phyloP scores from a whole-genome alignment of 2,797 vertebrate genomes.

The Anguilla marmorata region DNA sequence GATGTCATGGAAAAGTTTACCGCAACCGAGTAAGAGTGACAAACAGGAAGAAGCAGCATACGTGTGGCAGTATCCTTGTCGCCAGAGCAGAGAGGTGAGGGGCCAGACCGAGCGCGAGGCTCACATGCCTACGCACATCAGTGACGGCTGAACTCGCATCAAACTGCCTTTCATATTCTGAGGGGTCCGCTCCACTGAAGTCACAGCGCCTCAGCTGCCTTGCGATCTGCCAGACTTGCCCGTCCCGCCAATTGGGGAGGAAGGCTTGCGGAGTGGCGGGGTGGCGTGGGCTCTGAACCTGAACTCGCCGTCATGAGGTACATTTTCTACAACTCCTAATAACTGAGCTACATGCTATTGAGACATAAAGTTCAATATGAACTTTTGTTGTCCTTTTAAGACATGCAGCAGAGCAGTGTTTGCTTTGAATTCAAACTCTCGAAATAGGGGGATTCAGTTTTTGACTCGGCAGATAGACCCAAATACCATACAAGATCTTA shows the following conservation, averaged over 20 bases:
- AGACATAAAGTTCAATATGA: neutral
- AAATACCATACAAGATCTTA: constrained; percentile 50
- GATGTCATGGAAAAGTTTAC: constrained; percentile 87
- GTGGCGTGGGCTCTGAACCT: neutral
- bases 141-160: neutral
- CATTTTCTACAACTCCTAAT: neutral
- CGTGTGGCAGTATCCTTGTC: constrained; percentile 47
- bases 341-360: neutral
- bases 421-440: constrained; percentile 36
- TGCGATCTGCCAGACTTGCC: neutral
- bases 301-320: neutral
- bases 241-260: constrained; percentile 39
- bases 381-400: neutral
- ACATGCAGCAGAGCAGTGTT: constrained; percentile 5
- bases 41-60: constrained; percentile 82
- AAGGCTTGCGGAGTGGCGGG: neutral
- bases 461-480: constrained; percentile 42
- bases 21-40: constrained; percentile 64
- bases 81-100: constrained; percentile 38
- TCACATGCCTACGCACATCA: neutral
- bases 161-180: constrained; percentile 8
- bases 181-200: neutral
- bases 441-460: neutral
- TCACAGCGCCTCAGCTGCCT: neutral
- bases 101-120: neutral